Percentiles rank a stretch among this genome's conserved stretches.
Evolutionary conservation across 2,888 invertebrate genomes (phyloP).

Genomic region (Parnassius smintheus): DNA sequence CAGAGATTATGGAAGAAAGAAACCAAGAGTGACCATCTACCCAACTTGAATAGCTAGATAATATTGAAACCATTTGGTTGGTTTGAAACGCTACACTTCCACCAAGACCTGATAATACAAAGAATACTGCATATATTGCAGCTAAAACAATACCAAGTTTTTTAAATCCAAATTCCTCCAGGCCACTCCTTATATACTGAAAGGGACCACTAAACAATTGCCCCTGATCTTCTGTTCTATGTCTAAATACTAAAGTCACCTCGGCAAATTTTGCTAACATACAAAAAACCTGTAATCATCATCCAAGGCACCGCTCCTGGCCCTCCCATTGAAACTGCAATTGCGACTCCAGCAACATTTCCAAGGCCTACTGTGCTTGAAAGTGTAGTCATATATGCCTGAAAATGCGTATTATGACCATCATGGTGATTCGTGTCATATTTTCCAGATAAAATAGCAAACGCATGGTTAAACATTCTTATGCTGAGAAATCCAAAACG

Average conservation of each 20-base stretch:
- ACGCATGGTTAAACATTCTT: too few species aligned
- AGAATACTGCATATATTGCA: slow-evolving; percentile 12
- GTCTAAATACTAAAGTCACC: slow-evolving; percentile 13
- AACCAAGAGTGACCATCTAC: slow-evolving; percentile 12
- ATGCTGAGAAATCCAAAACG: too few species aligned
- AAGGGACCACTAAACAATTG: slow-evolving; percentile 14
- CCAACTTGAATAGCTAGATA: slow-evolving; percentile 13
- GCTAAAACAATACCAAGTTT: slow-evolving; percentile 11
- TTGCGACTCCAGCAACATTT: too few species aligned
- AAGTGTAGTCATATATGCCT: too few species aligned
- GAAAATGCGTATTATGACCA: too few species aligned
- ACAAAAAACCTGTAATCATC: slow-evolving; percentile 16
- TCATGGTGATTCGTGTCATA: too few species aligned
- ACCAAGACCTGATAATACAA: slow-evolving; percentile 16
- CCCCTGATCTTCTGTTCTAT: slow-evolving; percentile 14
- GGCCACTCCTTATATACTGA: slow-evolving; percentile 13
- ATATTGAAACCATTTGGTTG: slow-evolving; percentile 16
- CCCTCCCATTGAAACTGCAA: too few species aligned
- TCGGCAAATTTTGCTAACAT: slow-evolving; percentile 13
- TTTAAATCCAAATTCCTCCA: slow-evolving; percentile 15
- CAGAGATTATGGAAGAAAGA: slow-evolving; percentile 13
- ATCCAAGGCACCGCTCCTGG: slow-evolving; percentile 10
- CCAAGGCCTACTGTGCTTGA: too few species aligned
- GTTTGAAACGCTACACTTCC: slow-evolving; percentile 15
- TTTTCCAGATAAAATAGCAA: too few species aligned